Evolutionary conservation across 2,113 vertebrate genomes (phyloP).

Genomic region (Mesoclemmys tuberculata): DNA sequence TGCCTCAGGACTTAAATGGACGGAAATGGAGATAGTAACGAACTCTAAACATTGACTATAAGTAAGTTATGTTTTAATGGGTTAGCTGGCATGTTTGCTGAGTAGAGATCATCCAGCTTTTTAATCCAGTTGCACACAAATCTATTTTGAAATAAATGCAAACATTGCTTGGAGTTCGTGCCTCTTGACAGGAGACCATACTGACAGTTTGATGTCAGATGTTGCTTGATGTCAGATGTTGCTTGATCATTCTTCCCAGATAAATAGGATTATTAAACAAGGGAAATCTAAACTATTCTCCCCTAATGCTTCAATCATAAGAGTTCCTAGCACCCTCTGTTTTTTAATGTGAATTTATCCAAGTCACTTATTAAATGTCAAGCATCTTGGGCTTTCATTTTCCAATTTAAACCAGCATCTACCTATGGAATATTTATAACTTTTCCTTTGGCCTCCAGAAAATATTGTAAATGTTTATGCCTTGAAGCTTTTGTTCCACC

Average conservation of each 20-base stretch:
- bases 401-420: too few species aligned
- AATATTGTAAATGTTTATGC: not conserved
- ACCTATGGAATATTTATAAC: too few species aligned
- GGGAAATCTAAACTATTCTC: conserved; percentile 59
- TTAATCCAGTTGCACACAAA: not conserved
- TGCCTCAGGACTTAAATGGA: not conserved
- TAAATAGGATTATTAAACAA: not conserved
- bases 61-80: not conserved
- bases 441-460: not conserved
- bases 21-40: not conserved
- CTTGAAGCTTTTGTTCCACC: not conserved
- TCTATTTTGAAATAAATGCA: not conserved
- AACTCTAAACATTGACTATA: not conserved
- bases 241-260: conserved; percentile 68
- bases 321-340: not conserved
- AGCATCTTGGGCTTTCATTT: not conserved
- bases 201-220: too few species aligned
- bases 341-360: not conserved
- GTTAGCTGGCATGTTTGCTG: not conserved
- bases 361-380: not conserved
- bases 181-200: not conserved
- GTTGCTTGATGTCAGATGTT: conserved; percentile 48
- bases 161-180: not conserved
- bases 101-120: not conserved
- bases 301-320: not conserved